phyloP scores from a whole-genome alignment of 2,113 vertebrate species.

The Argyrosomus japonicus region DNA sequence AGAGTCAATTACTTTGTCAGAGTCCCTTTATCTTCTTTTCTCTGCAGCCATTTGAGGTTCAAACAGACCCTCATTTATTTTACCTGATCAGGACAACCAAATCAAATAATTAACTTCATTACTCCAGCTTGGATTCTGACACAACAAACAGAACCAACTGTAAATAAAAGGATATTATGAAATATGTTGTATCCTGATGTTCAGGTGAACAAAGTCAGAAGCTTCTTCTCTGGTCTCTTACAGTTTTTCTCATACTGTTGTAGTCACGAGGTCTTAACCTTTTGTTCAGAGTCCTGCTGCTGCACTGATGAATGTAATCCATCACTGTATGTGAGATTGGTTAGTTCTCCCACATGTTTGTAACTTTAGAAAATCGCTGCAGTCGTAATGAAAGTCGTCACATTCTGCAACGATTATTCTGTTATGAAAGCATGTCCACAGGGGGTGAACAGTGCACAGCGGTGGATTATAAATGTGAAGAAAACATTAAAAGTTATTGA shows the following conservation, averaged over 20 bases:
- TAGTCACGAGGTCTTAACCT: background rate
- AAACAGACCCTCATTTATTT: background rate
- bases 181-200: background rate
- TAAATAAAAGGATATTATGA: background rate
- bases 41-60: background rate
- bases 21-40: background rate
- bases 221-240: background rate
- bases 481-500: background rate
- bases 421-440: background rate
- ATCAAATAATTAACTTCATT: constrained; percentile 1
- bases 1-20: background rate
- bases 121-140: background rate
- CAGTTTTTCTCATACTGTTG: background rate
- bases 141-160: constrained; percentile 1
- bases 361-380: background rate
- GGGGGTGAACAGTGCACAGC: background rate
- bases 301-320: background rate
- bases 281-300: constrained; percentile 3
- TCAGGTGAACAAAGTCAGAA: background rate
- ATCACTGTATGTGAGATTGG: background rate
- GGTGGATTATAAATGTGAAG: background rate
- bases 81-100: background rate
- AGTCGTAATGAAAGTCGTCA: background rate
- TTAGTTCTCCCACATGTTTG: background rate
- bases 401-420: background rate